Evolutionary conservation across 2,888 invertebrate genomes (phyloP).

Genomic region (Crioceris asparagi): DNA sequence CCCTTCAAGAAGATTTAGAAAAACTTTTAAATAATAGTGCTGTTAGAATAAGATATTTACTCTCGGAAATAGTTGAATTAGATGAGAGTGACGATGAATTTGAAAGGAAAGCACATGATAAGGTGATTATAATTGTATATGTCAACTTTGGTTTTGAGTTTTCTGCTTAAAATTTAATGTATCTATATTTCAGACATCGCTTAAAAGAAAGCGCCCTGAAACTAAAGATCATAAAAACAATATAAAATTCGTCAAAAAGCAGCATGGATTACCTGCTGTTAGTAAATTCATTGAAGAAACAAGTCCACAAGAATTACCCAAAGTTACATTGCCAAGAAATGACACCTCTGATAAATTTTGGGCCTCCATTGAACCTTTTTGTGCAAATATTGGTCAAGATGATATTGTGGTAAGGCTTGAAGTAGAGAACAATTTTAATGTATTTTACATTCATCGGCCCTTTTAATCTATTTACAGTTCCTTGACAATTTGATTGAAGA

Average conservation of each 20-base stretch:
- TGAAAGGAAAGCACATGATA: slow-evolving; percentile 39
- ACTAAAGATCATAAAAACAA: slow-evolving; percentile 32
- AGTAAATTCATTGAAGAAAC: slow-evolving; percentile 27
- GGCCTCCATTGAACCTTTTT: slow-evolving; percentile 89
- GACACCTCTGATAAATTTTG: slow-evolving; percentile 93
- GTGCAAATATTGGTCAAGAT: slow-evolving; percentile 77
- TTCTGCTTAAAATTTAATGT: slow-evolving; percentile 2
- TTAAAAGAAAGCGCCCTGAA: slow-evolving; percentile 33
- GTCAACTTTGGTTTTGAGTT: neutral
- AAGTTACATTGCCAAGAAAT: slow-evolving; percentile 69
- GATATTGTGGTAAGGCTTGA: slow-evolving; percentile 53
- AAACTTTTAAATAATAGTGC: slow-evolving; percentile 74
- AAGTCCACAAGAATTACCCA: slow-evolving; percentile 49
- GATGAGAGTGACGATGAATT: slow-evolving; percentile 46
- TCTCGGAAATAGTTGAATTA: slow-evolving; percentile 44
- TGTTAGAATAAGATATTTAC: slow-evolving; percentile 66
- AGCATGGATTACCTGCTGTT: slow-evolving; percentile 25
- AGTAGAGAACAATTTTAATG: too few species aligned
- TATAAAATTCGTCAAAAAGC: slow-evolving; percentile 27
- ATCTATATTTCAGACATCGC: slow-evolving; percentile 23
- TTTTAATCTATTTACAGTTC: slow-evolving; percentile 34
- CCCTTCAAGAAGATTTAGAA: slow-evolving; percentile 79
- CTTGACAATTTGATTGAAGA: slow-evolving; percentile 58
- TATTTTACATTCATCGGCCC: too few species aligned
- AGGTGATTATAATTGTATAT: slow-evolving; percentile 19